Conservation (phyloP, 1,140 invertebrate genomes). For the Bombus picipes region DNA sequence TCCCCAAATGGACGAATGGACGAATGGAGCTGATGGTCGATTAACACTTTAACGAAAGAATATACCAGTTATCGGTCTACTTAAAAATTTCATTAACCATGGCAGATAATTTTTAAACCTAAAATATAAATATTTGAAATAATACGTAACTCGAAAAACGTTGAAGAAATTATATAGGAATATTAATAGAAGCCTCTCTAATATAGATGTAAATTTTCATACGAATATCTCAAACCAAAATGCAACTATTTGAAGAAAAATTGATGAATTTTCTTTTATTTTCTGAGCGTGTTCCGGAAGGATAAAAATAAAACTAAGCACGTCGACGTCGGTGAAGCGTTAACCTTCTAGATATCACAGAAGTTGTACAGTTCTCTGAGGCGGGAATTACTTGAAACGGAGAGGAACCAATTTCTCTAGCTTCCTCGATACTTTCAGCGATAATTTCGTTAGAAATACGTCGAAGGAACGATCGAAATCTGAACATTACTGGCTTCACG, state of each 20-base stretch:
- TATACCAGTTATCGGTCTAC: background rate
- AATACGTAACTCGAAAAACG: no score
- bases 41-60: background rate
- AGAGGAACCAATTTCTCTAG: background rate
- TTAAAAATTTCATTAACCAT: no score
- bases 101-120: no score
- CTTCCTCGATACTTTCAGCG: background rate
- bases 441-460: background rate
- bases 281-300: no score
- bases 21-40: background rate
- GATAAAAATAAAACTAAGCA: background rate
- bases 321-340: background rate
- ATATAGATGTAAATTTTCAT: no score
- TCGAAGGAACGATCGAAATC: constrained; percentile 61
- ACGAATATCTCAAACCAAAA: background rate
- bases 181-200: no score
- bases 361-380: background rate
- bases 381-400: background rate
- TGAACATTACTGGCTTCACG: constrained; percentile 66
- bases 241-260: background rate
- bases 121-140: no score
- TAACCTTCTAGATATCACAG: background rate
- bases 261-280: no score
- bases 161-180: no score
- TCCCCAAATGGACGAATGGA: no score